Evolutionary conservation across 2,113 vertebrate genomes (phyloP).

Genomic region (Ranitomeya imitator): DNA sequence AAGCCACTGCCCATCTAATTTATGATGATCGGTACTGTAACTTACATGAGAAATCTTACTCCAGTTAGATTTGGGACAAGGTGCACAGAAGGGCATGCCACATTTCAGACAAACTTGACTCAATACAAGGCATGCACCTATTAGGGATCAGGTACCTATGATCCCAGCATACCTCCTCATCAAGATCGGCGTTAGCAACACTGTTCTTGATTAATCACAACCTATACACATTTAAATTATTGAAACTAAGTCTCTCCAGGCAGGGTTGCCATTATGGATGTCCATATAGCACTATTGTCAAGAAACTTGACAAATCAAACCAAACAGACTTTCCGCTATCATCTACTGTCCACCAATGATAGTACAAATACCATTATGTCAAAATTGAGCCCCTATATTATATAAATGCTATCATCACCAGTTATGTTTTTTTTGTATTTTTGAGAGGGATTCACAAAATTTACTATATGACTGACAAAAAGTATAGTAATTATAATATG

Average conservation of each 20-base stretch:
- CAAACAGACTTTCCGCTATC: not conserved
- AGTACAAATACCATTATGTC: not conserved
- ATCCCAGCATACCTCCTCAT: too few species aligned
- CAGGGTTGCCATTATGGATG: not conserved
- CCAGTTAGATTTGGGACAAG: too few species aligned
- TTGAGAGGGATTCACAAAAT: not conserved
- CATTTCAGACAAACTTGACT: too few species aligned
- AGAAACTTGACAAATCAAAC: not conserved
- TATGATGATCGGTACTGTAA: too few species aligned
- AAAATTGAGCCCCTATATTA: not conserved
- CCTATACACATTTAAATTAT: not conserved
- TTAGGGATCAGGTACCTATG: too few species aligned
- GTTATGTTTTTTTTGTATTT: not conserved
- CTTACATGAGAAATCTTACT: too few species aligned
- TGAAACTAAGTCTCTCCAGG: not conserved
- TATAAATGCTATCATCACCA: not conserved
- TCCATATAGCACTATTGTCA: not conserved
- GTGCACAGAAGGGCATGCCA: too few species aligned
- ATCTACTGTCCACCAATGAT: not conserved
- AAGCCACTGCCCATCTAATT: too few species aligned
- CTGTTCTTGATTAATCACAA: too few species aligned
- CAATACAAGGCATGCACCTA: too few species aligned
- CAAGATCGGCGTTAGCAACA: too few species aligned
- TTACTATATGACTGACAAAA: not conserved
- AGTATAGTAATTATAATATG: too few species aligned